phyloP scores from a whole-genome alignment of 2,888 invertebrate genomes.

The Noctua janthina region DNA sequence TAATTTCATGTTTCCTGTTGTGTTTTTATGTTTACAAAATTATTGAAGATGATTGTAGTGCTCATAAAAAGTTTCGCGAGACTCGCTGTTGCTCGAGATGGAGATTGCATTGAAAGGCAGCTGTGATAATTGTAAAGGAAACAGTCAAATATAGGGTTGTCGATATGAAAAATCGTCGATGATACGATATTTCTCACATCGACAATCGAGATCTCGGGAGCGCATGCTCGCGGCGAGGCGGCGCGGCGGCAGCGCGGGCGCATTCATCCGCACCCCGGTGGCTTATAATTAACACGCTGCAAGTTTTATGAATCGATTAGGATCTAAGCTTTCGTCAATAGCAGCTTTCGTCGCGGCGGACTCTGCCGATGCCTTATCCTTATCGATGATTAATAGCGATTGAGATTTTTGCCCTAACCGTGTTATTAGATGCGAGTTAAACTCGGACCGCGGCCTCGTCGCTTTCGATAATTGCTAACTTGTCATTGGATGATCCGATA shows the following conservation, averaged over 20 bases:
- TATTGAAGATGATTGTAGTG: constrained; percentile 54
- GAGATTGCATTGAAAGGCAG: constrained; percentile 73
- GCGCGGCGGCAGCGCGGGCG: constrained; percentile 68
- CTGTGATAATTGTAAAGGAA: constrained; percentile 82
- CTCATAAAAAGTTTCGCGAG: constrained; percentile 38
- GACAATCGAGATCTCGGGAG: constrained; percentile 77
- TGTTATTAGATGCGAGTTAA: constrained; percentile 87
- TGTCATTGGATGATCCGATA: constrained; percentile 82
- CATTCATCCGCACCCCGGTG: constrained; percentile 85
- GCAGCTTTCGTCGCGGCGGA: constrained; percentile 86
- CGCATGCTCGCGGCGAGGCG: constrained; percentile 78
- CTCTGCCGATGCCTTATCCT: constrained; percentile 86
- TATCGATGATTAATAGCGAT: constrained; percentile 89
- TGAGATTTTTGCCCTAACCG: constrained; percentile 87
- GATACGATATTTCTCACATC: constrained; percentile 84
- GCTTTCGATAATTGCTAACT: constrained; percentile 84
- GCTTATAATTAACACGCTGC: constrained; percentile 90
- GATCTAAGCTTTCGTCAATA: constrained; percentile 91
- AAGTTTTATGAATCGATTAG: constrained; percentile 90
- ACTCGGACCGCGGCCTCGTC: constrained; percentile 77
- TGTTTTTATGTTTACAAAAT: constrained; percentile 62
- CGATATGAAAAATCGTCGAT: constrained; percentile 83
- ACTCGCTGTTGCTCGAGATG: constrained; percentile 45
- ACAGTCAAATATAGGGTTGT: constrained; percentile 83
- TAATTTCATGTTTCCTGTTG: constrained; percentile 68